Evolutionary conservation across 2,888 invertebrate species (phyloP), one percentile per base, ranked within the genome.

Genomic region (Hartigia nigra): DNA sequence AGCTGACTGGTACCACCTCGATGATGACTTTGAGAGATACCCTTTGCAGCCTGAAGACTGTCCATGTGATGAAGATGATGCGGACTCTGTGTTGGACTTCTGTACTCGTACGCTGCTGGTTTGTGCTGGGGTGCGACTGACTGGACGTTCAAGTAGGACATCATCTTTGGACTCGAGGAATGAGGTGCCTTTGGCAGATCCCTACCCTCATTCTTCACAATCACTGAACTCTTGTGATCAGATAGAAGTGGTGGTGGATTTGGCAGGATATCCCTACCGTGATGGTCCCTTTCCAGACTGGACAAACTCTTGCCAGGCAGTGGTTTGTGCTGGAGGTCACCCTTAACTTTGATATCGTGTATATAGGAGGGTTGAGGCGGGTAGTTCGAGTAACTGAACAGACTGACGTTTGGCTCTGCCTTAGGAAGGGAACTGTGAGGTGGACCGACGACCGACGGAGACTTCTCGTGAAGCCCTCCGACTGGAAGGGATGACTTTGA

Each of bases 131-230:
- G 86, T 31, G 82, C 81, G n/a, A 82, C 83, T 23, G 88, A 84
- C 77, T 91, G 91, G 70, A 91, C 90, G 84, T 88, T 91, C 82
- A 91, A 76, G 83, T 91, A 91, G 76, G 91, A 86, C 89, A 91
- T 91, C 85, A 91, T 89, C 83, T 91, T 91, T 78, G 91, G 91
- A 79, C 90, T 91, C 34, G 91, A 88, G 74, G 91, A 91, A 82
- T 91, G 91, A 3, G 90, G 89, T 82, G 93, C 88, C 89, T 93
- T 88, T 87, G 93, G 89, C 78, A 94, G 89, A 79, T 92, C 92
- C 90, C 95, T 95, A 77, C 94, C 94, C 87, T 96, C 96, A 91
- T 96, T 96, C 90, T 96, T 96, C 81, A 96, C 96, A 91, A 96
- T 96, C 90, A 96, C 96, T 88, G 95, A 95, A 91, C 94, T 95